Conservation (phyloP, 2,113 vertebrate genomes). For the Saccopteryx bilineata region DNA sequence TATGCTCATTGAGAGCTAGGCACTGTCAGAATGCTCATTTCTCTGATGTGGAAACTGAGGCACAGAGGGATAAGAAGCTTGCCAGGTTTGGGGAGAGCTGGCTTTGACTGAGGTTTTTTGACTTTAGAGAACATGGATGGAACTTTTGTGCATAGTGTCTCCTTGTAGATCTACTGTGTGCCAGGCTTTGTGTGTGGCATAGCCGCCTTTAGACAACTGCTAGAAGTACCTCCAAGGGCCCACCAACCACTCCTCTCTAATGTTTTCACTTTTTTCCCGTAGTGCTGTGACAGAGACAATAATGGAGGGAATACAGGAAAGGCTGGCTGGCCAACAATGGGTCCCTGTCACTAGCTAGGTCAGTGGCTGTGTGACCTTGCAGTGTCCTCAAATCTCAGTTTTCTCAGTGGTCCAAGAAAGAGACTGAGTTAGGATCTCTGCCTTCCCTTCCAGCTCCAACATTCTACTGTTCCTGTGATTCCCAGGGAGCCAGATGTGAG, state of each 20-base stretch:
- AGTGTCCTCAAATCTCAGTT: background rate
- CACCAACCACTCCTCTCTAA: background rate
- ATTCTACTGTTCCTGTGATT: conserved; percentile 68
- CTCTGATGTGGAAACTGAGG: background rate
- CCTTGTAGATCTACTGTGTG: background rate
- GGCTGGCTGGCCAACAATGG: background rate
- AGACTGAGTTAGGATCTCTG: conserved; percentile 34
- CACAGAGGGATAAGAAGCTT: background rate
- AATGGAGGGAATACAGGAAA: background rate
- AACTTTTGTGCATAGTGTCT: background rate
- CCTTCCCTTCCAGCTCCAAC: conserved; percentile 59
- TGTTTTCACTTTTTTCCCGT: background rate
- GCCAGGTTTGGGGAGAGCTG: background rate
- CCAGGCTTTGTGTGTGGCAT: background rate
- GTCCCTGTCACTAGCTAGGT: background rate
- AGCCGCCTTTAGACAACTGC: background rate
- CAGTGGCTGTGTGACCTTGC: background rate
- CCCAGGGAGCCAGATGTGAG: conserved; percentile 70
- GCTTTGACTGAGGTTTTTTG: background rate
- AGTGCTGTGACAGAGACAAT: background rate
- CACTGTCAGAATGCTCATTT: background rate
- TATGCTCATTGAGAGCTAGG: background rate
- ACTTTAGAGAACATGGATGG: background rate
- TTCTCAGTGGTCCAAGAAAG: background rate
- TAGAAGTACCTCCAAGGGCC: background rate